phyloP scores from a whole-genome alignment of 2,888 invertebrate species.

The Mellilla xanthometata region DNA sequence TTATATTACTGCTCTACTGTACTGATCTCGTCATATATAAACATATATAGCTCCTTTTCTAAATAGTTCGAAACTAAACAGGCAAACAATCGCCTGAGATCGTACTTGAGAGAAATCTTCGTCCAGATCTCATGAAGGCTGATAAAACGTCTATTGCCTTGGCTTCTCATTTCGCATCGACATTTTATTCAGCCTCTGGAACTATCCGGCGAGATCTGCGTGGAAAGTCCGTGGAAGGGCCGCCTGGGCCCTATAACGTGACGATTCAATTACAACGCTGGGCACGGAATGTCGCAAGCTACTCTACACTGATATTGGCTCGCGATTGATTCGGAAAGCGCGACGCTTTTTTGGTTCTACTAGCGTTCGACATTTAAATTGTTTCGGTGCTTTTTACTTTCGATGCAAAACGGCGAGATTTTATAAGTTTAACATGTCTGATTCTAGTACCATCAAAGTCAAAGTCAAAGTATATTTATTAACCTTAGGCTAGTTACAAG shows the following conservation, averaged over 20 bases:
- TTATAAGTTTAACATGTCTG: no score
- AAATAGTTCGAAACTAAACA: no score
- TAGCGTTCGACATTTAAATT: neutral
- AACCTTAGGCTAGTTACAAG: no score
- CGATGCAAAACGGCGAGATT: no score
- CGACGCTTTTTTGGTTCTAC: neutral
- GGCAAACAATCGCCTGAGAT: no score
- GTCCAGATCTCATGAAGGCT: neutral
- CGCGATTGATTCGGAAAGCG: conserved; percentile 12
- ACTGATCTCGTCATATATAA: no score
- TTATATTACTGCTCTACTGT: no score
- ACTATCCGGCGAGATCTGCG: conserved; percentile 13
- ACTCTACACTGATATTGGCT: conserved; percentile 30
- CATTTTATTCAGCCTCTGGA: conserved; percentile 11
- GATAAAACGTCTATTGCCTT: conserved; percentile 1
- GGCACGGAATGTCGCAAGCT: conserved; percentile 37
- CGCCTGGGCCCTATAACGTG: conserved; percentile 53
- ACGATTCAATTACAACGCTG: conserved; percentile 60
- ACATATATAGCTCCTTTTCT: no score
- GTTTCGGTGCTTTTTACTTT: no score
- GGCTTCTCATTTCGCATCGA: conserved; percentile 7
- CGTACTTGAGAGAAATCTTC: no score
- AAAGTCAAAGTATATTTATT: no score
- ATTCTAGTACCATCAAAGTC: no score
- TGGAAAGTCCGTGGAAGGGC: conserved; percentile 25